Evolutionary conservation across 2,113 vertebrate species (phyloP), one percentile per base, ranked within the genome.

Genomic region (Edolisoma coerulescens): DNA sequence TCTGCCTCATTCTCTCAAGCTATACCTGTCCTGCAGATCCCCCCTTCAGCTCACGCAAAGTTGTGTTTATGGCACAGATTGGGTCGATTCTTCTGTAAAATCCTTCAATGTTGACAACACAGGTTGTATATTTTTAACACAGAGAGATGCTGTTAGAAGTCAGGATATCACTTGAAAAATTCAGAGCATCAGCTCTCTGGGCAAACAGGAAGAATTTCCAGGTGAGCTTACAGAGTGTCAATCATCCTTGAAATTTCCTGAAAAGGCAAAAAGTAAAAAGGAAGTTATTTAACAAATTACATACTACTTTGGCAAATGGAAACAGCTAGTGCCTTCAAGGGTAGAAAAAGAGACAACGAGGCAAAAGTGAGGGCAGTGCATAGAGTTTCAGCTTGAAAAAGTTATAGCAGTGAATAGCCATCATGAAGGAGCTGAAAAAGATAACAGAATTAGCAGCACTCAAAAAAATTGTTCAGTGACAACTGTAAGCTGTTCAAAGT

Each of bases 401-500:
- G 59, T 80, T 88, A 54, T 10, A 77, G 87, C 65, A 74, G 73
- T 23, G 37, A 63, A 27, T 32, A 74, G 54, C 41, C 71, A 17
- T 56, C 42, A 52, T 47, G 64, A 69, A 84, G 91, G 82, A 89
- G 14, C 60, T 76, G 6, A 44, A 50, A 39, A 35, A 8, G 13
- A 2, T 10, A 37, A 39, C 37, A 37, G 37, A 83, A 77, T 18
- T 7, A 22, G 45, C 5, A 60, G 41, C 57, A 32, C 4, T 26
- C 65, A 86, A n/a, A 74, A 50, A 91, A 91, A 76, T 26, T 45
- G 90, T 16, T 23, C 49, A 45, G 84, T n/a, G 85, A 81, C 35
- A 23, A 24, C n/a, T 69, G 80, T 76, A 79, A 84, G n/a, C 86
- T 85, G 67, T 33, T 89, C 45, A 84, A 84, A 94, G 84, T 64